Conservation (phyloP, 2,888 invertebrate species). For the Neuroscelio doddi region DNA sequence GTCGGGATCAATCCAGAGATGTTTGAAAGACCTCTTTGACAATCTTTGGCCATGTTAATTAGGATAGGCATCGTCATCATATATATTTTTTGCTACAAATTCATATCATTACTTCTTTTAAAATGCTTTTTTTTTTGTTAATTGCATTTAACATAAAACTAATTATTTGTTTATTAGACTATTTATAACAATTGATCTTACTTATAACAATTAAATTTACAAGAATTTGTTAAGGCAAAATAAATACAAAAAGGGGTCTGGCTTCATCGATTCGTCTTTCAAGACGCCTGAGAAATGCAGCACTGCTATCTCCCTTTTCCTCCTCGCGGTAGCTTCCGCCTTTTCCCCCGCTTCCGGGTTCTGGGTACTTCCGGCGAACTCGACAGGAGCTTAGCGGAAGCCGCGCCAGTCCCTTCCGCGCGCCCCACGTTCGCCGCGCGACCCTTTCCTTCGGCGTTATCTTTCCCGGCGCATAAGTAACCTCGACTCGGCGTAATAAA, state of each 20-base stretch:
- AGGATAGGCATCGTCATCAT: neutral
- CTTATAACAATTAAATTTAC: no score
- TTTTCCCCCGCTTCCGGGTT: conserved; percentile 65
- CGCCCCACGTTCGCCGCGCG: conserved; percentile 22
- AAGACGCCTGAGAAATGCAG: conserved; percentile 53
- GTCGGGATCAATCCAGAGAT: conserved; percentile 1
- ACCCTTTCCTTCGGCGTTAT: conserved; percentile 36
- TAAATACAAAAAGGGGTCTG: conserved; percentile 27
- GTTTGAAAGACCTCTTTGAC: neutral
- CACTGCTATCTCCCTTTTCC: conserved; percentile 29
- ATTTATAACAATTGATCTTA: no score
- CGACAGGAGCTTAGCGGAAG: conserved; percentile 57
- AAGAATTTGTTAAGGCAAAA: neutral
- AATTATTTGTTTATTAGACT: no score
- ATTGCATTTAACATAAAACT: no score
- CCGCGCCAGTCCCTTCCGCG: conserved; percentile 28
- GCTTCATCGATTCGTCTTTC: conserved; percentile 31
- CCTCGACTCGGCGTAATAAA: conserved; percentile 36
- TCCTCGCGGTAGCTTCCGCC: conserved; percentile 58
- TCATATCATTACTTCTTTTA: no score
- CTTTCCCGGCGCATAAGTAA: conserved; percentile 41
- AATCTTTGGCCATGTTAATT: neutral
- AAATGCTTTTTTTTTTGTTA: no score
- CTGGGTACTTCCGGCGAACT: conserved; percentile 62
- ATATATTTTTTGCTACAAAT: no score